Base-by-base conservation (phyloP, 2,113 vertebrate genomes). In the Phaethornis superciliosus region DNA sequence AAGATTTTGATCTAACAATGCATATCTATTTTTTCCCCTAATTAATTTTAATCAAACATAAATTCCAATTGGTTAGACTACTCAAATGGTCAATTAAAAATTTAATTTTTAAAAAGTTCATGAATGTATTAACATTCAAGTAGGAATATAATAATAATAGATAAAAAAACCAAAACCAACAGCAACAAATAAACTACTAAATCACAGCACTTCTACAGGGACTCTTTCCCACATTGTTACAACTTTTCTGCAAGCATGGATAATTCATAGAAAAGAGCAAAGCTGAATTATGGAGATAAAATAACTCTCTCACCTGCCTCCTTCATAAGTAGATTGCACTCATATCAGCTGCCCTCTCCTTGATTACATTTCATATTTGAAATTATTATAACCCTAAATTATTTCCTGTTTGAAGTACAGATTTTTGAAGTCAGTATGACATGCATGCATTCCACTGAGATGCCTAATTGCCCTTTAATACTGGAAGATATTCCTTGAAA, bases 321-420 rank as follows among this genome's bases (percentile, higher is more conserved):
- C 75, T 78, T 74, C 27, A 65, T 40, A 80, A 96, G 84, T 33
- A 78, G 65, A 93, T 54, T 78, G 19, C 18, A 91, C 80, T 93
- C 21, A 70, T 79, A 32, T 94, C 81, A 64, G n/a, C 70, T 90
- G 72, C 40, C 63, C 63, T 91, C 49, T 93, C 33, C 20, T 89
- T 83, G 47, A 95, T 89, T 88, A 62, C 63, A 81, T 95, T 93
- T 90, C 15, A 19, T 78, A 85, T 80, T 84, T 90, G 80, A 95
- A 92, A 90, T 88, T 2, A 86, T 84, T 94, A 93, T 84, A 88
- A 84, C 79, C 60, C 47, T 88, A 62, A 87, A 90, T 90, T 74
- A 81, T 89, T 93, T 96, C 49, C 84, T 81, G 55, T 79, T 88
- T 88, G 88, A 96, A 94, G 56, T 87, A 92, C 15, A 71, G 68